These are phyloP conservation scores for Synanceia verrucosa DNA, from an alignment of 2,797 vertebrate genomes.

Conservation along the genomic window DNA sequence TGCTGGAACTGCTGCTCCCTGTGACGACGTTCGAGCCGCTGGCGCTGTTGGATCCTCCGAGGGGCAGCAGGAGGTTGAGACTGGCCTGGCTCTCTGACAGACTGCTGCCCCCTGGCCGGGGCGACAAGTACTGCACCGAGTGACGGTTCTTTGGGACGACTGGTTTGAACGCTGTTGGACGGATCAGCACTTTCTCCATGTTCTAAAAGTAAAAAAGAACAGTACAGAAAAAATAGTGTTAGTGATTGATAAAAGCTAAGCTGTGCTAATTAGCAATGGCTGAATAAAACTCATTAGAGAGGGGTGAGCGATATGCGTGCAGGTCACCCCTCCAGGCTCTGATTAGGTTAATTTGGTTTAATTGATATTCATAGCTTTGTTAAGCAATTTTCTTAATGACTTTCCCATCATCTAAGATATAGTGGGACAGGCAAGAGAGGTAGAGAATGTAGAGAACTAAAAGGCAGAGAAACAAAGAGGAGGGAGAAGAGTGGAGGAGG, in stretches of 20 bases:
- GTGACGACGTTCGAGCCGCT: constrained; percentile 30
- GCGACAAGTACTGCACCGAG: constrained; percentile 87
- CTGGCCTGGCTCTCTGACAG: constrained; percentile 95
- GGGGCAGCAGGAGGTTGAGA: constrained; percentile 90
- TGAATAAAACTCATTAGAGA: constrained; percentile 61
- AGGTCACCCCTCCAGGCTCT: constrained; percentile 51
- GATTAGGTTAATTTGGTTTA: constrained; percentile 59
- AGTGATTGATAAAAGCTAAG: constrained; percentile 37
- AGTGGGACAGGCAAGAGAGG: constrained; percentile 8
- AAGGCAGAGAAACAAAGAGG: constrained; percentile 36
- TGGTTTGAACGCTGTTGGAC: constrained; percentile 98
- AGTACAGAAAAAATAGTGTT: constrained; percentile 13
- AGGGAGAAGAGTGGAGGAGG: constrained; percentile 1
- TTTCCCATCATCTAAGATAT: constrained; percentile 45
- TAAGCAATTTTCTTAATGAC: constrained; percentile 60
- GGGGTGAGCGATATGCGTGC: constrained; percentile 52
- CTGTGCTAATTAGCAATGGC: constrained; percentile 46
- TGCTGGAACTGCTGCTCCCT: constrained; percentile 65
- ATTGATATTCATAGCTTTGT: constrained; percentile 64
- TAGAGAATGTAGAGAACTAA: constrained; percentile 41
- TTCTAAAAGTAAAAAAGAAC: constrained; percentile 82
- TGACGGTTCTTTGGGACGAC: constrained; percentile 93
- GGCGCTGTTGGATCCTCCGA: constrained; percentile 46
- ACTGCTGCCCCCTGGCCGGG: constrained; percentile 81
- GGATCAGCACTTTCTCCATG: constrained; percentile 96